Conservation (phyloP, 2,888 invertebrate genomes). For the Leptopterna dolabrata region DNA sequence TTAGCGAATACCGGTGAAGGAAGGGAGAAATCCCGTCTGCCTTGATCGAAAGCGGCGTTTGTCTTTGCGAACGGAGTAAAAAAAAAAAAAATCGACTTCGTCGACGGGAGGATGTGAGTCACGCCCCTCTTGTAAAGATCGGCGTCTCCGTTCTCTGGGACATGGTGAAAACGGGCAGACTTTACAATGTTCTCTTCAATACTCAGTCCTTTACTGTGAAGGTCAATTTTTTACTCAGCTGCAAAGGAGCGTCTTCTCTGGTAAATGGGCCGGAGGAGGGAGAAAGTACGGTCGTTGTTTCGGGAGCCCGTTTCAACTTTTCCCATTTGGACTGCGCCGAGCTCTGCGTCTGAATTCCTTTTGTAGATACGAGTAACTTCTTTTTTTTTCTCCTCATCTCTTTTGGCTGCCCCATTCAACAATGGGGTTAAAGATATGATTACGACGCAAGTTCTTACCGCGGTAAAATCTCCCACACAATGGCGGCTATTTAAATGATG, state of each 20-base stretch:
- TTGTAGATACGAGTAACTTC: slow-evolving; percentile 8
- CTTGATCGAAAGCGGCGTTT: slow-evolving; percentile 36
- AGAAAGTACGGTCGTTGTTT: slow-evolving; percentile 26
- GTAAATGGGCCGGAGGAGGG: neutral
- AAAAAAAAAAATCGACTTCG: neutral
- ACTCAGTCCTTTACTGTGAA: neutral
- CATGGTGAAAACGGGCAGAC: neutral
- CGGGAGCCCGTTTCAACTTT: slow-evolving; percentile 47
- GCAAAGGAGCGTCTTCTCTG: neutral
- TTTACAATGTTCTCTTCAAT: neutral
- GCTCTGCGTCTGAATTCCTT: slow-evolving; percentile 38
- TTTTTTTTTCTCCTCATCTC: neutral
- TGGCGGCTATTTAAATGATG: neutral
- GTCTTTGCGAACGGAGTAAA: neutral
- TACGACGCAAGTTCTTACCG: neutral
- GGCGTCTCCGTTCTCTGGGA: neutral
- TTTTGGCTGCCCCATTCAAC: neutral
- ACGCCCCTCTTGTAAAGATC: slow-evolving; percentile 12
- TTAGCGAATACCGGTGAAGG: slow-evolving; percentile 21
- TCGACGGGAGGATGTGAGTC: neutral
- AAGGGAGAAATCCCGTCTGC: neutral
- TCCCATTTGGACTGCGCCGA: slow-evolving; percentile 48
- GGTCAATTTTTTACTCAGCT: slow-evolving; percentile 14
- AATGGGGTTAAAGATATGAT: slow-evolving; percentile 20
- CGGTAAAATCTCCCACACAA: neutral